Evolutionary conservation across 1,140 invertebrate genomes (phyloP), one percentile per base, ranked within the genome.

Genomic region (Metaphire vulgaris): DNA sequence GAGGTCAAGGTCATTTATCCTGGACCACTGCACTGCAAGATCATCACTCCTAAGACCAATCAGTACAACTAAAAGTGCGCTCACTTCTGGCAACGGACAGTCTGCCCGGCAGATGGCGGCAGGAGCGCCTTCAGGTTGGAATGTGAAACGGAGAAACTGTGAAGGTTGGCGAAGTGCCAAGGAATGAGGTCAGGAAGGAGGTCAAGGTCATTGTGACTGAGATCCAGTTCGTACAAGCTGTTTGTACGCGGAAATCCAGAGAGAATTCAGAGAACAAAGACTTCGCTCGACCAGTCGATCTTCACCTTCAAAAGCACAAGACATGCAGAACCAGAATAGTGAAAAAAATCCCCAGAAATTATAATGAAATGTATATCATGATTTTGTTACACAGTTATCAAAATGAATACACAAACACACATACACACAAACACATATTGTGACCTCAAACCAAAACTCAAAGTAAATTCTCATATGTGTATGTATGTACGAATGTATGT

Each of bases 181-280:
- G 76, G 76, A 26, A 76, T 28, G 32, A 33, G 16, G 31, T 33
- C 33, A 65, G 76, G 76, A 69, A 76, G 69, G 6, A 30, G 12
- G 33, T 73, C n/a, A 14, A 76, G 64, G 29, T 76, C 14, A 32
- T 73, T 76, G 69, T 41, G 30, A 6, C 33, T 31, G 1, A 76
- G 14, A 69, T 76, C 65, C 1, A 76, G 68, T n/a, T 73, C 65
- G 1, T 30, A 28, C 6, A 76, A 30, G 0, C 29, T 34, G 1
- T 34, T 41, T 56, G 33, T 41, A 74, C 1, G 72, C 33, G 6
- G 28, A 34, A n/a, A 74, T 33, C 72, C 72, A 74, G 12, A 32
- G 29, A 1, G 41, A 30, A 21, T 41, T 34, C 1, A 74, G 34
- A 14, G 33, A 28, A 64, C 41, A 1, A 28, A 74, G 72, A 29